Evolutionary conservation across 30 jellyfish, hydroid and myxozoan genomes (phyloP), one percentile per base, ranked within the genome.

Genomic region (Aurelia coerulea): DNA sequence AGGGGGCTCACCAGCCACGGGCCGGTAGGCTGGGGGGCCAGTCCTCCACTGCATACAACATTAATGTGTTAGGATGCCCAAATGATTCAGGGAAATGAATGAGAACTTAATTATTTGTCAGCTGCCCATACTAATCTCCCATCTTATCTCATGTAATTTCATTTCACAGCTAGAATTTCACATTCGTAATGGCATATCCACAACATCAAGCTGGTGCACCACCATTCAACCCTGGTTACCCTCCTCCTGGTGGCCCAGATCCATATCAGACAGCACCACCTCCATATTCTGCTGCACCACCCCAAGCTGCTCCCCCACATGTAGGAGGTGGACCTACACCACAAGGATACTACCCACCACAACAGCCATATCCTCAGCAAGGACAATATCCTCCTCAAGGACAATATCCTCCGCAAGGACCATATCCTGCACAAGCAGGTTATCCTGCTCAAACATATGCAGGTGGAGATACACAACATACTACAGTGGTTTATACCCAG

Each of bases 401-500:
- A n/a, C n/a, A n/a, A n/a, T 56, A 62, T 15, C 91, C 90, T 65
- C 96, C 90, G 14, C 90, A 58, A 23, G 88, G 88, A 49, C 52
- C 65, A 10, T 70, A 71, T 52, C 90, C 96, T 17, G 84, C 87
- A 2, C 96, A 78, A 46, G 83, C 74, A 39, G 87, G 82, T 10
- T 79, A 79, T 39, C 95, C 95, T 1, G 56, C 56, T 46, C 92
- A 77, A 13, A 67, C 90, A 42, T 32, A 49, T 31, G 79, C 69
- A 17, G 82, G 83, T 14, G 68, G 51, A 6, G 85, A 50, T 8
- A 94, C 70, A 58, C 90, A 90, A 0, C 85, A 73, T 68, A 68
- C 92, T 0, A 86, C 96, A 35, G 90, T 79, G 37, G 92, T 93
- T 10, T 74, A 80, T 18, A 68, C 86, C 17, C 98, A 87, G 51